Evolutionary conservation across 2,113 vertebrate genomes (phyloP).

Genomic region (Pholis gunnellus): DNA sequence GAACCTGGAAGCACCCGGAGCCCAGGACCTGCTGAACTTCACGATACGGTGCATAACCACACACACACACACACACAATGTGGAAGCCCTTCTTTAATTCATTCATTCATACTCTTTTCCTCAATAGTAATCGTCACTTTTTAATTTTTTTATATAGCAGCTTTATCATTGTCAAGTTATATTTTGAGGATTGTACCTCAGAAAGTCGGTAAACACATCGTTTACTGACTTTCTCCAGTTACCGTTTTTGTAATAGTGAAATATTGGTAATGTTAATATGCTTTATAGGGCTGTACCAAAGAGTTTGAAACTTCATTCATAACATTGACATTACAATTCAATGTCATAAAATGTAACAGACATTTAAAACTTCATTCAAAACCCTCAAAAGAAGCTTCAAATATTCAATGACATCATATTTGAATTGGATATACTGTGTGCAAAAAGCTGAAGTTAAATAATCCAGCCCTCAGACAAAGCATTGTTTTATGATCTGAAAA

Average conservation of each 20-base stretch:
- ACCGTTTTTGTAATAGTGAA: too few species aligned
- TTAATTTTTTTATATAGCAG: background rate
- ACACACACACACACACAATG: background rate
- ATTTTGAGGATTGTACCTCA: background rate
- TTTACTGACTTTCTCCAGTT: background rate
- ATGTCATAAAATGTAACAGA: background rate
- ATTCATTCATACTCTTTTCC: background rate
- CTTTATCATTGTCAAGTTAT: background rate
- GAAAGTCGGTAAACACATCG: background rate
- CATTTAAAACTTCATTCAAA: background rate
- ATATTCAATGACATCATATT: background rate
- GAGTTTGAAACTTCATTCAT: too few species aligned
- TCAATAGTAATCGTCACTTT: background rate
- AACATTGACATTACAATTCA: too few species aligned
- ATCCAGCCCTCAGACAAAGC: background rate
- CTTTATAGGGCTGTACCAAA: background rate
- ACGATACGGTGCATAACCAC: constrained; percentile 88
- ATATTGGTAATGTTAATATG: background rate
- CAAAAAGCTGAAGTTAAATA: background rate
- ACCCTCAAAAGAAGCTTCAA: background rate
- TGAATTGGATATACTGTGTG: background rate
- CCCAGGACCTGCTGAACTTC: constrained; percentile 93
- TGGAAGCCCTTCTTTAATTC: background rate
- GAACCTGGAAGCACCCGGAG: constrained; percentile 90
- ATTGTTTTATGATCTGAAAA: background rate